A percentile compares a stretch with the other conserved stretches of the same genome.
Evolutionary conservation across 1,140 invertebrate species (phyloP).

Genomic region (Drosophila kepulauana): DNA sequence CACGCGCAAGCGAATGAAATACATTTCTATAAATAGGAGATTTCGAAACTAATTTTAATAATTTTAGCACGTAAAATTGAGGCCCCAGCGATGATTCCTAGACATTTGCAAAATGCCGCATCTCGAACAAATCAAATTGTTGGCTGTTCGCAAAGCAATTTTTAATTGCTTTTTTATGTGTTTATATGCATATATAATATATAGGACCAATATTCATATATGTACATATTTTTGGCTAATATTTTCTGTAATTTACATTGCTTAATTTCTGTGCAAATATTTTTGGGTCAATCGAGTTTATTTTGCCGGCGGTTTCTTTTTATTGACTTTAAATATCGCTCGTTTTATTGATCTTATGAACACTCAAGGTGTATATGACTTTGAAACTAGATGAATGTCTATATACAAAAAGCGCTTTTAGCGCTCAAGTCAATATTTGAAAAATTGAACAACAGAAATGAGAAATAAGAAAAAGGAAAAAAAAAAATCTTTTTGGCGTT

Average conservation of each 20-base stretch:
- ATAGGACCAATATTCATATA: conserved; percentile 20
- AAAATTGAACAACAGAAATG: conserved; percentile 26
- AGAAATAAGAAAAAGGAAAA: conserved; percentile 19
- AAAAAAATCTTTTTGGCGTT: conserved; percentile 20
- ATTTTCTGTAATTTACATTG: conserved; percentile 60
- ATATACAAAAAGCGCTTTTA: conserved; percentile 58
- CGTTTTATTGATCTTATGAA: conserved; percentile 36
- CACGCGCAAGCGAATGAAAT: conserved; percentile 60
- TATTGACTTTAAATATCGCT: conserved; percentile 54
- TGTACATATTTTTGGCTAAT: conserved; percentile 43
- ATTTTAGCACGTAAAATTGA: conserved; percentile 65
- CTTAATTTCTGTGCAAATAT: conserved; percentile 71
- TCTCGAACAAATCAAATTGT: conserved; percentile 75
- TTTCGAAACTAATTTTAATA: conserved; percentile 71
- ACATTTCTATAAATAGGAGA: conserved; percentile 59
- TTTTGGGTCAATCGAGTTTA: conserved; percentile 16
- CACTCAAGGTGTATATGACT: conserved; percentile 13
- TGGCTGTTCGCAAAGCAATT: conserved; percentile 49
- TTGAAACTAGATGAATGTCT: conserved; percentile 59
- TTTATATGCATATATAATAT: conserved; percentile 7
- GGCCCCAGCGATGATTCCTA: conserved; percentile 53
- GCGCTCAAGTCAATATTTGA: conserved; percentile 71
- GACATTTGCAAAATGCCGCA: conserved; percentile 70
- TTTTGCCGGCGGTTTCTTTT: conserved; percentile 30
- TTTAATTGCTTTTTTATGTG: conserved; percentile 62